Percentiles rank a stretch among this genome's conserved stretches.
Evolutionary conservation across 2,797 vertebrate genomes (phyloP).

Genomic region (Liasis olivaceus): DNA sequence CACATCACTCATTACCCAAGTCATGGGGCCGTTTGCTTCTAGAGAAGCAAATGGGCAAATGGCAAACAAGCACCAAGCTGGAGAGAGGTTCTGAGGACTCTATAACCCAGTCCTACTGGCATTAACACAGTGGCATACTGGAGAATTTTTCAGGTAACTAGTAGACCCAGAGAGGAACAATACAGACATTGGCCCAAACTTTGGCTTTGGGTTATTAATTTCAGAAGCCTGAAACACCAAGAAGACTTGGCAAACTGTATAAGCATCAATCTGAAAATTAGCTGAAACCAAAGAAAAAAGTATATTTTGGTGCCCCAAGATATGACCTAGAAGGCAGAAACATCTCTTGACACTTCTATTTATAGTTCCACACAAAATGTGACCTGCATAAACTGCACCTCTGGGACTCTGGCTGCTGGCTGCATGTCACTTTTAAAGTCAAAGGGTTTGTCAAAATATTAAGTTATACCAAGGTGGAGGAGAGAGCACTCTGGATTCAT

Average conservation of each 20-base stretch:
- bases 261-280: neutral
- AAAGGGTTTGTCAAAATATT: conserved; percentile 32
- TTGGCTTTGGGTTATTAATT: neutral
- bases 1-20: too few relatives aligned
- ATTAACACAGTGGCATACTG: neutral
- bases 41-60: too few relatives aligned
- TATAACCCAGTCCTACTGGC: neutral
- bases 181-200: neutral
- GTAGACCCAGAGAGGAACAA: neutral
- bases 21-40: neutral
- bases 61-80: neutral
- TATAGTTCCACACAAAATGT: conserved; percentile 29
- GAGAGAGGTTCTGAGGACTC: neutral
- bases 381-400: neutral
- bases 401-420: conserved; percentile 35
- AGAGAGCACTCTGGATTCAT: neutral
- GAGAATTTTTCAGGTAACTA: neutral
- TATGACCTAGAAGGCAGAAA: conserved; percentile 31
- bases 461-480: conserved; percentile 15
- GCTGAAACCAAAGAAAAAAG: conserved; percentile 19
- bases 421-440: conserved; percentile 26
- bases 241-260: conserved; percentile 1
- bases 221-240: neutral
- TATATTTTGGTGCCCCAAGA: conserved; percentile 21
- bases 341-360: conserved; percentile 36